These are phyloP conservation scores for Onychomys torridus DNA, from an alignment of 2,797 vertebrate species.

Conservation along the genomic window DNA sequence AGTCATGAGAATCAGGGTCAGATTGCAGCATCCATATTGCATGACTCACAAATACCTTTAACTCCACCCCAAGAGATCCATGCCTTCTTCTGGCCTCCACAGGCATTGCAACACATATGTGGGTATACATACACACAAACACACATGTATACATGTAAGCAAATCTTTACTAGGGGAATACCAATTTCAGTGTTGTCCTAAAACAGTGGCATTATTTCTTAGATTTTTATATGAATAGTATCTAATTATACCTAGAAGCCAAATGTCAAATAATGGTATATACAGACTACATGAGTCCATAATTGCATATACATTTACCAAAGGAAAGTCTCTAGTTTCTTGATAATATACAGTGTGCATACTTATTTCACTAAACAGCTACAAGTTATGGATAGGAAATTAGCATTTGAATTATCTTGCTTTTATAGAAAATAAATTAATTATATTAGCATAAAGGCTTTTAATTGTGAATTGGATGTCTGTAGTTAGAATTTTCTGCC, in stretches of 20 bases:
- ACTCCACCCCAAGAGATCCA: background rate
- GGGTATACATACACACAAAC: background rate
- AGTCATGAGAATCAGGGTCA: background rate
- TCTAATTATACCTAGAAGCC: slow-evolving; percentile 5
- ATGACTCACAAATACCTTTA: too few relatives aligned
- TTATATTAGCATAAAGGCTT: background rate
- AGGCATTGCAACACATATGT: too few relatives aligned
- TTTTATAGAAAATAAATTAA: background rate
- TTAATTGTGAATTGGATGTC: slow-evolving; percentile 2
- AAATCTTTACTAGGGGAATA: background rate
- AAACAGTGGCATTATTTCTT: slow-evolving; percentile 2
- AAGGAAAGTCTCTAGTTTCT: background rate
- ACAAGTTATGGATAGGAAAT: slow-evolving; percentile 21
- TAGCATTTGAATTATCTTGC: slow-evolving; percentile 14
- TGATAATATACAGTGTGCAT: background rate
- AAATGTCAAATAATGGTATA: background rate
- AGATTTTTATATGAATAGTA: background rate
- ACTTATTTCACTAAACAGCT: background rate
- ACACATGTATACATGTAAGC: background rate
- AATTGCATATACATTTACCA: background rate
- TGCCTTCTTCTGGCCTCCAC: background rate
- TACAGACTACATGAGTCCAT: background rate
- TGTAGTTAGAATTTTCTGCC: too few relatives aligned
- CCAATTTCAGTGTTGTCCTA: background rate
- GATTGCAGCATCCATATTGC: background rate